Percentiles rank a stretch among this genome's conserved stretches.
These are phyloP conservation scores for Cassiopea xamachana DNA, from an alignment of 30 jellyfish, hydroid and myxozoan genomes.

Conservation along the genomic window DNA sequence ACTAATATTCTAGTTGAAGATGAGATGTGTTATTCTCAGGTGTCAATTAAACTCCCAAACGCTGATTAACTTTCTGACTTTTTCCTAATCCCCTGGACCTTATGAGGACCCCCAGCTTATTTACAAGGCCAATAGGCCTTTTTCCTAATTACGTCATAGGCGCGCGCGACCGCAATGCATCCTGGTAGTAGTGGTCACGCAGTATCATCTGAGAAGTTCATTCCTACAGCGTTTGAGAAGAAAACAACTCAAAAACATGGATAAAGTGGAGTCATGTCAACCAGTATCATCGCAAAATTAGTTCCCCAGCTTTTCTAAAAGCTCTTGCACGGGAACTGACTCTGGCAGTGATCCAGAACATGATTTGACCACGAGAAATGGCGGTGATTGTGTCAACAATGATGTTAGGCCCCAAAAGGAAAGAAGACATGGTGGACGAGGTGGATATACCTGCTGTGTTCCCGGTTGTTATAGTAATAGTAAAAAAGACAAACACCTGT, in stretches of 20 bases:
- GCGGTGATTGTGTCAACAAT: background rate
- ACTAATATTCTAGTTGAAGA: too few relatives aligned
- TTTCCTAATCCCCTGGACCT: too few relatives aligned
- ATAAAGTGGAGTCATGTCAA: background rate
- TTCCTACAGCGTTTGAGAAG: background rate
- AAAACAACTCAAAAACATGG: background rate
- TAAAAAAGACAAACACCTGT: slow-evolving; percentile 18
- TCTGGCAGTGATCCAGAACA: background rate
- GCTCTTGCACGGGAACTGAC: slow-evolving; percentile 7
- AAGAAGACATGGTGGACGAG: background rate
- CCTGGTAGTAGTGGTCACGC: slow-evolving; percentile 7
- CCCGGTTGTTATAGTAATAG: slow-evolving; percentile 29
- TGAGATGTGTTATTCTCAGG: too few relatives aligned
- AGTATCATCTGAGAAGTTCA: background rate
- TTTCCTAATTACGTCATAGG: slow-evolving; percentile 13
- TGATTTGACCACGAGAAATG: background rate
- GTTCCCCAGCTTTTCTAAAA: background rate
- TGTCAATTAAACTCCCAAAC: too few relatives aligned
- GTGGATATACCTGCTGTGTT: slow-evolving; percentile 39
- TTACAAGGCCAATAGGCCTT: background rate
- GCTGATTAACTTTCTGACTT: too few relatives aligned
- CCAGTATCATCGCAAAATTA: background rate
- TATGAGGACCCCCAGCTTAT: too few relatives aligned
- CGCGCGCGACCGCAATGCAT: slow-evolving; percentile 4
- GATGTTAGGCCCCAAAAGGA: background rate